These are phyloP conservation scores for Calyptomena viridis DNA, from an alignment of 2,113 vertebrate genomes.

Conservation along the genomic window DNA sequence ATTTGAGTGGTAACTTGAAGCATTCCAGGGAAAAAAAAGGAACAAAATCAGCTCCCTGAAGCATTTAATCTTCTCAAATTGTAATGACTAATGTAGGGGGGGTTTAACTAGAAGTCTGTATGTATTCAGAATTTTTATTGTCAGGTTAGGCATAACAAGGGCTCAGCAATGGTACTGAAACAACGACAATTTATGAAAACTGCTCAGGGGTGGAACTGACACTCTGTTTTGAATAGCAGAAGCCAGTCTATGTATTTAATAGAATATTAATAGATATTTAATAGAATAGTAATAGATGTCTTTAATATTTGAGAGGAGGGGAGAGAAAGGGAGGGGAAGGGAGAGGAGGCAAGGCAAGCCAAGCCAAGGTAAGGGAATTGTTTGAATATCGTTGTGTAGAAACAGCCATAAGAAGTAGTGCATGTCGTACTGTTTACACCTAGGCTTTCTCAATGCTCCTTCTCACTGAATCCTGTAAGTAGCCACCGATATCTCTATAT, in stretches of 20 bases:
- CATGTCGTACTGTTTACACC: too few species aligned
- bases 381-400: too few species aligned
- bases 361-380: too few species aligned
- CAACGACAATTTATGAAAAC: neutral
- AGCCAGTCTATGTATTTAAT: neutral
- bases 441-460: too few species aligned
- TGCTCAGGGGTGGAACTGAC: neutral
- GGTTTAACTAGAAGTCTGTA: neutral
- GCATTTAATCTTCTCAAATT: neutral
- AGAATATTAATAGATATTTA: neutral
- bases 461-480: too few species aligned
- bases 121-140: neutral
- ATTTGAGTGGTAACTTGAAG: neutral
- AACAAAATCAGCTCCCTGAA: neutral
- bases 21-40: neutral
- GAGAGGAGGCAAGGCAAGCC: too few species aligned
- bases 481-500: too few species aligned
- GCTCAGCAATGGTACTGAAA: neutral
- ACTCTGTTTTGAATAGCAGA: neutral
- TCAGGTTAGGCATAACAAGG: neutral
- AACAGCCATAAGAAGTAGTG: too few species aligned
- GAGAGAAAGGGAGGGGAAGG: too few species aligned
- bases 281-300: neutral
- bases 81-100: neutral
- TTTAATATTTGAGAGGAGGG: too few species aligned